Evolutionary conservation across 2,888 invertebrate species (phyloP).

Genomic region (Saturnia pavonia): DNA sequence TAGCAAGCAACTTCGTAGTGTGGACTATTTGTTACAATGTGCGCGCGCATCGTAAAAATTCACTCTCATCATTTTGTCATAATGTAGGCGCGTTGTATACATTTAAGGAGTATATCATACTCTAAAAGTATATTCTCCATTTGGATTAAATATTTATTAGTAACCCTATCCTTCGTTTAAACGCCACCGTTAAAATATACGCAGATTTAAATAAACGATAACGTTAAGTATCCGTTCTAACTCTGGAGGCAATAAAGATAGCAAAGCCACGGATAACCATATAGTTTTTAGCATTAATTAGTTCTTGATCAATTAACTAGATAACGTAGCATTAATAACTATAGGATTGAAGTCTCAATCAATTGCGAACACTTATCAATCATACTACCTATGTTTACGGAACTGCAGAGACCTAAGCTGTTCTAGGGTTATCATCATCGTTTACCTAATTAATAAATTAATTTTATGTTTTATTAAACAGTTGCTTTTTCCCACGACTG

Average conservation of each 20-base stretch:
- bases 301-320: constrained; percentile 40
- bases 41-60: no score
- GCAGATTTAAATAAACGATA: neutral
- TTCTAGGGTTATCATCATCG: constrained; percentile 20
- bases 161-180: neutral
- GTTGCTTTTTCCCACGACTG: neutral
- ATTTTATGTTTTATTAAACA: neutral
- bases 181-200: neutral
- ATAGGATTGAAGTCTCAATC: constrained; percentile 66
- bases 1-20: no score
- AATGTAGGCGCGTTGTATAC: no score
- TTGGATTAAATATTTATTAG: neutral
- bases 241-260: neutral
- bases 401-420: constrained; percentile 29
- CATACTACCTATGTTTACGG: constrained; percentile 49
- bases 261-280: neutral
- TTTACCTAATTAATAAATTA: neutral
- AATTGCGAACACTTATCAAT: constrained; percentile 61
- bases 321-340: constrained; percentile 59
- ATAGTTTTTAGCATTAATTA: constrained; percentile 10
- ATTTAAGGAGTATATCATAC: neutral
- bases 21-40: no score
- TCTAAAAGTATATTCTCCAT: neutral
- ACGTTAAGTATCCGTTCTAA: neutral
- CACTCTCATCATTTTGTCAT: no score